These are phyloP conservation scores for Drosophila orosa DNA, from an alignment of 1,140 invertebrate genomes.

Conservation along the genomic window DNA sequence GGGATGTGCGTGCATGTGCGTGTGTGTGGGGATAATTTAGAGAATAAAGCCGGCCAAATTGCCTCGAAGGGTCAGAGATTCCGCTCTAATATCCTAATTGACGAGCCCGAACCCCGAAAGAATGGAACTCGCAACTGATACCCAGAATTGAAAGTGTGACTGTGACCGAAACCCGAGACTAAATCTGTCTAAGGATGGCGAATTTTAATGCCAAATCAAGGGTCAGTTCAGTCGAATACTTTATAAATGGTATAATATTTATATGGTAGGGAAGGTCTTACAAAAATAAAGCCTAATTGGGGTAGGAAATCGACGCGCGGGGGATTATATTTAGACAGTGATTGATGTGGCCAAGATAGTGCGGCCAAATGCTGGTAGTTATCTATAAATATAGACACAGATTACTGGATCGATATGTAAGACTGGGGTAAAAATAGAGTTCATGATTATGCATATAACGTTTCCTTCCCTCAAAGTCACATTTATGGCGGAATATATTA, in stretches of 20 bases:
- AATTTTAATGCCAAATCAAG: slow-evolving; percentile 27
- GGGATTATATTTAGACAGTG: slow-evolving; percentile 13
- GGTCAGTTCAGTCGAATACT: slow-evolving; percentile 35
- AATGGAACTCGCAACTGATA: background rate
- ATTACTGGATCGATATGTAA: background rate
- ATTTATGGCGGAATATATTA: too few relatives aligned
- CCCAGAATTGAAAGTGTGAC: slow-evolving; percentile 5
- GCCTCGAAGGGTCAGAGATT: slow-evolving; percentile 21
- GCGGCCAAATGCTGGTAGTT: background rate
- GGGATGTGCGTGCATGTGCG: background rate
- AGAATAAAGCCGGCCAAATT: slow-evolving; percentile 20
- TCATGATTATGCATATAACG: too few relatives aligned
- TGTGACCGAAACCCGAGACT: slow-evolving; percentile 14
- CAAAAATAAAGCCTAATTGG: slow-evolving; percentile 17
- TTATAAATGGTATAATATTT: slow-evolving; percentile 16
- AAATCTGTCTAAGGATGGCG: slow-evolving; percentile 18
- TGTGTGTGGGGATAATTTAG: slow-evolving; percentile 11
- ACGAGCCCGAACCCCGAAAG: slow-evolving; percentile 15
- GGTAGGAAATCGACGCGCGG: slow-evolving; percentile 4
- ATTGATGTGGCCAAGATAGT: slow-evolving; percentile 19
- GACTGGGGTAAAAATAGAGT: too few relatives aligned
- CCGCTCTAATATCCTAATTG: slow-evolving; percentile 52
- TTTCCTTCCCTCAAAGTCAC: too few relatives aligned
- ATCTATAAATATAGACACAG: background rate
- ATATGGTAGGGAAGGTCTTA: background rate